Evolutionary conservation across 2,797 vertebrate species (phyloP).

Genomic region (Chelon labrosus): DNA sequence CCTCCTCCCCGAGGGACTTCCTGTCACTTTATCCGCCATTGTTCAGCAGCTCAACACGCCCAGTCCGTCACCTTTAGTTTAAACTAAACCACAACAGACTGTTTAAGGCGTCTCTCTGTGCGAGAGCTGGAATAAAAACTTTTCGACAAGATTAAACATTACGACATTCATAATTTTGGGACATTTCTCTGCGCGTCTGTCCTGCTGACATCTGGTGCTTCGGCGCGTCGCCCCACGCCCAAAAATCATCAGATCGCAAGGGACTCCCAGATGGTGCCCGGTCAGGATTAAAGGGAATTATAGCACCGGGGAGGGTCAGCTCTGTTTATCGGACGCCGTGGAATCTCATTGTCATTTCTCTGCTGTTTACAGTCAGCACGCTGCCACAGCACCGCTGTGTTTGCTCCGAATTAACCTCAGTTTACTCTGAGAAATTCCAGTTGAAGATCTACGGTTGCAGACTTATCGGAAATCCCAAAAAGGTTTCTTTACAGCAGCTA

Average conservation of each 20-base stretch:
- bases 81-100: background rate
- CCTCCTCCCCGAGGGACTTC: constrained; percentile 47
- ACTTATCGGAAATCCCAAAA: too few species aligned
- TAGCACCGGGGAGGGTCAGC: background rate
- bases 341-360: constrained; percentile 1
- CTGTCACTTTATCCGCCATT: constrained; percentile 54
- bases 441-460: too few species aligned
- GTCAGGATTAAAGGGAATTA: constrained; percentile 66
- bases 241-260: constrained; percentile 23
- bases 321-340: constrained; percentile 18
- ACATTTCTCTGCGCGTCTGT: background rate
- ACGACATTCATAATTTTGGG: background rate
- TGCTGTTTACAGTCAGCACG: constrained; percentile 24
- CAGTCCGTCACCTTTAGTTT: constrained; percentile 49
- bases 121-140: too few species aligned
- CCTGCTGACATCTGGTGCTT: constrained; percentile 59
- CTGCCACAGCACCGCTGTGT: background rate
- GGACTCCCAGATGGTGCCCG: constrained; percentile 44
- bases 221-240: background rate
- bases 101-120: too few species aligned
- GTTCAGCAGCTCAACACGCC: constrained; percentile 26
- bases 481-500: too few species aligned
- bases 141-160: too few species aligned
- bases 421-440: background rate
- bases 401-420: background rate